A percentile compares a stretch with the other conserved stretches of the same genome.
Conservation (phyloP, 1,140 invertebrate species). For the Drosophila mojavensis region DNA sequence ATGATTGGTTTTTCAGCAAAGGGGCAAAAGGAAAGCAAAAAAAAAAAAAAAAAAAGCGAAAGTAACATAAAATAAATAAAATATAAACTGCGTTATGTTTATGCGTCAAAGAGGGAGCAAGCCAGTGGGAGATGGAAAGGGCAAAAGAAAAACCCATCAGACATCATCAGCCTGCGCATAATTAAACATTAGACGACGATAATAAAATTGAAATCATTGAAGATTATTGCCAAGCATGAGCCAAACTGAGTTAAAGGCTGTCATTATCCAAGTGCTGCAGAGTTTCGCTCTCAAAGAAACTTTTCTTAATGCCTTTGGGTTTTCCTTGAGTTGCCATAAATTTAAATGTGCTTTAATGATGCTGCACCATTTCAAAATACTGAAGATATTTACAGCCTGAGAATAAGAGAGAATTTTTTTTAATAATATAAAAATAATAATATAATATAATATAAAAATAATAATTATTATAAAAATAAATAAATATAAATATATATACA, state of each 20-base stretch:
- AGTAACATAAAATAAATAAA: slow-evolving; percentile 73
- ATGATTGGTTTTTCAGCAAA: slow-evolving; percentile 70
- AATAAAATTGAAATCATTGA: slow-evolving; percentile 59
- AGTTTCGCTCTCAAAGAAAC: not conserved
- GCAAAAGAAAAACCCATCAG: slow-evolving; percentile 54
- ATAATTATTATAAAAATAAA: no score
- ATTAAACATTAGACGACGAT: slow-evolving; percentile 71
- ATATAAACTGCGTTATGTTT: slow-evolving; percentile 82
- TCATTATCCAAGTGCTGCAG: not conserved
- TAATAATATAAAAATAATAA: no score
- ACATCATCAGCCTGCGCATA: slow-evolving; percentile 66
- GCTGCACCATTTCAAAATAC: no score
- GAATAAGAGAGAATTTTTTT: no score
- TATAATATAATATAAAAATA: no score
- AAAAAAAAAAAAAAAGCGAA: slow-evolving; percentile 33
- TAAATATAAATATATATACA: no score
- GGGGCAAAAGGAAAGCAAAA: slow-evolving; percentile 25
- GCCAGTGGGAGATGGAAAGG: not conserved
- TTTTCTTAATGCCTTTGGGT: not conserved
- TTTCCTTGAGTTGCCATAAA: not conserved
- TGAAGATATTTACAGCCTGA: no score
- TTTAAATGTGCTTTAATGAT: no score
- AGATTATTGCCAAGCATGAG: slow-evolving; percentile 13
- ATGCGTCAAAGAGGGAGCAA: slow-evolving; percentile 48
- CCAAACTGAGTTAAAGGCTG: slow-evolving; percentile 1